phyloP scores from a whole-genome alignment of 1,140 invertebrate genomes.

The Zaprionus ornatus region DNA sequence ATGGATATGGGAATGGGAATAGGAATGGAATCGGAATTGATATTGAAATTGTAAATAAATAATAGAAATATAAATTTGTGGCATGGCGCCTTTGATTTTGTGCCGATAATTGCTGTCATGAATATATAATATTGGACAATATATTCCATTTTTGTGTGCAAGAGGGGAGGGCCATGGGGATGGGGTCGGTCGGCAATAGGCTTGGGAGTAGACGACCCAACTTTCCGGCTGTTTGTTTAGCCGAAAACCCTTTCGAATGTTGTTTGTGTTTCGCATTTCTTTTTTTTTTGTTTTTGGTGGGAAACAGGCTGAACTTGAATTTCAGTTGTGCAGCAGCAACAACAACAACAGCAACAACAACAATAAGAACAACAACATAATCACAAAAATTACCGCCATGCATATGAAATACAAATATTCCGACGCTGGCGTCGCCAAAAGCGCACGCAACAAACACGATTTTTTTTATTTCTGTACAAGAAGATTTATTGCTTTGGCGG shows the following conservation, averaged over 20 bases:
- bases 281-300: constrained; percentile 46
- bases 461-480: constrained; percentile 44
- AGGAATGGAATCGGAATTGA: constrained; percentile 21
- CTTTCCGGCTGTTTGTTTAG: constrained; percentile 55
- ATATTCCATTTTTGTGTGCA: constrained; percentile 11
- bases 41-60: constrained; percentile 38
- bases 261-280: constrained; percentile 9
- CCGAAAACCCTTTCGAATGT: constrained; percentile 65
- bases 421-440: constrained; percentile 42
- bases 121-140: constrained; percentile 66
- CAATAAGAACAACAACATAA: constrained; percentile 75
- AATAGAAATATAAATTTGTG: constrained; percentile 42
- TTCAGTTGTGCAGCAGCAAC: constrained; percentile 36
- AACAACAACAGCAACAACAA: constrained; percentile 52
- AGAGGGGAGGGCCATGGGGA: constrained; percentile 6
- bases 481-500: constrained; percentile 80
- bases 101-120: constrained; percentile 78
- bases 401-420: constrained; percentile 80
- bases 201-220: constrained; percentile 12
- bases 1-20: neutral
- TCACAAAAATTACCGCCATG: constrained; percentile 80
- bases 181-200: neutral
- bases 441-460: constrained; percentile 72
- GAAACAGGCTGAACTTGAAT: constrained; percentile 79
- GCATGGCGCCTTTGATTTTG: constrained; percentile 61